Base-by-base conservation (phyloP, 2,888 invertebrate species). In the Ptychoptera contaminata region DNA sequence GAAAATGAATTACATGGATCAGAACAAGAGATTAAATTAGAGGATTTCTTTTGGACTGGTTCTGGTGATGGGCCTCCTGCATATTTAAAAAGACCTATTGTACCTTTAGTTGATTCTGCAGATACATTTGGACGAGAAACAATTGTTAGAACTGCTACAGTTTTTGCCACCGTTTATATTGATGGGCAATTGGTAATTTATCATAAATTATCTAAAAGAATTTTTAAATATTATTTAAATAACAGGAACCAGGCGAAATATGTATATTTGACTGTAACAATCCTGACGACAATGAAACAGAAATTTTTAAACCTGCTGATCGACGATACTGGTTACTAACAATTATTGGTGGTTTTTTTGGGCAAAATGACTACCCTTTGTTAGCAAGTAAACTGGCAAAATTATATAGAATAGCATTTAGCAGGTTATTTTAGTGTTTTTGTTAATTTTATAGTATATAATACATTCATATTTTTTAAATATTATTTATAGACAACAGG, bases 11-110 rank as follows among this genome's bases (percentile, higher is more conserved):
- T 23, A 23, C 23, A 23, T 23, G 38, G 31, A 29, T 39, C 50
- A 3, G 47, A 62, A 41, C 60, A 65, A 44, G 63, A 66, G 47
- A 57, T 66, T 2, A 62, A 61, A 31, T 56, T 88, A 46, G 86
- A 87, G 56, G 87, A 88, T 61, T 90, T 88, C 65, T 82, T 90
- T 62, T 88, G 88, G 88, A 85, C 85, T 0, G 87, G 87, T 0
- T 82, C 83, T 0, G 87, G 87, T 1, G 87, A 87, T 58, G 86
- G 83, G 0, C 78, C 80, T 0, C 72, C 76, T 8, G 71, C 72
- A 1, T 64, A 58, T 46, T 50, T 63, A 8, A 61, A 60, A 50
- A 60, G 62, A 45, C 62, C 65, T 10, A 63, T 62, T 47, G 62
- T 74, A 65, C 55, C 69, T 70, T 52, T 74, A 66, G 54, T 67